Base-by-base conservation (phyloP, 37 sponge, comb jelly and placozoan genomes). In the Beroe forskalii region DNA sequence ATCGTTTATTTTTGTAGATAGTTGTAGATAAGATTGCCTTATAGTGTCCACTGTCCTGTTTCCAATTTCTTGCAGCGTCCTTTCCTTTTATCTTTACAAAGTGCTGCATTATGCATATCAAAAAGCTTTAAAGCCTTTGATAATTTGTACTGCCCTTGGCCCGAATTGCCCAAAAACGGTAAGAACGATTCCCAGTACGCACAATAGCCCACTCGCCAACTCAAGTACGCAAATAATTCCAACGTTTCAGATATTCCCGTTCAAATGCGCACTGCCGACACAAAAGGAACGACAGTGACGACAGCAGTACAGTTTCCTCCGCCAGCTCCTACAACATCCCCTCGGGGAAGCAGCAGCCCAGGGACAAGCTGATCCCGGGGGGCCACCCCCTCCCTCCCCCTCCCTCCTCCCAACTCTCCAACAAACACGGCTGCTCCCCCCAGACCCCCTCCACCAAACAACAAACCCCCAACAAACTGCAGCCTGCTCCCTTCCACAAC, bases 281-380 rank as follows among this genome's bases (percentile, higher is more conserved):
- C 75, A 72, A 72, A 30, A 23, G 39, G 39, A 72, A 72, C 75
- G 75, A 72, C 75, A 72, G 75, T 20, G 75, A 72, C 40, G 75
- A 37, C 37, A 72, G 75, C 40, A 72, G 75, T 30, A 72, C 75
- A 22, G 75, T 72, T 3, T 72, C 75, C 75, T 72, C 75, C 14
- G 75, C 75, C 12, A 72, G 75, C 40, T 72, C 75, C 75, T 72
- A 38, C 75, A 72, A 72, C 20, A 22, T 37, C 8, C 75, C 75
- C 33, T 20, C 40, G 19, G 12, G 31, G 1, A 72, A 63, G 25
- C 66, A 63, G 3, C 4, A 19, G 28, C 25, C 25, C 66, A 63
- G n/a, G 4, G 25, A 63, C 4, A 63, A 30, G 20, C 66, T 30
- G 9, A 30, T 19, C n/a, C 23, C 25, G 3, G 24, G 20, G 4